Evolutionary conservation across 2,888 invertebrate genomes (phyloP).

Genomic region (Pachydiplax longipennis): DNA sequence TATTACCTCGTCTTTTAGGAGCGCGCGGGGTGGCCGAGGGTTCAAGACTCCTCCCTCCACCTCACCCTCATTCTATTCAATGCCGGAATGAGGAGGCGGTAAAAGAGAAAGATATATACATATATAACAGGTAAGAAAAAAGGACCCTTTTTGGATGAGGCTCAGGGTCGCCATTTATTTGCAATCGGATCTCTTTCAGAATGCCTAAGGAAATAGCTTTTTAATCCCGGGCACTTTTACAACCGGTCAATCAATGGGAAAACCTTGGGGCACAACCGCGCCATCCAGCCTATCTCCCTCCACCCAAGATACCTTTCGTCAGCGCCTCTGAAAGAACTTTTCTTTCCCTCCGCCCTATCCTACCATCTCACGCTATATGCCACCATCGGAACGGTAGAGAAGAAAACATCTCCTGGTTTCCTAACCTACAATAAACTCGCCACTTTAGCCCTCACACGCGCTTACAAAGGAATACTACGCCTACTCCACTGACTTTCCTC

Average conservation of each 20-base stretch:
- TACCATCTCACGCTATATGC: neutral
- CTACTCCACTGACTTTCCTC: neutral
- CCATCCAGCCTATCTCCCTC: neutral
- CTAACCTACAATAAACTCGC: slow-evolving; percentile 2
- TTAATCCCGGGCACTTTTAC: slow-evolving; percentile 50
- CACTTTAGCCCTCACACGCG: neutral
- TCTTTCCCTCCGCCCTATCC: neutral
- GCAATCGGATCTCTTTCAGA: slow-evolving; percentile 42
- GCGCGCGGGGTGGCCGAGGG: neutral
- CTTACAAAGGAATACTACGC: neutral
- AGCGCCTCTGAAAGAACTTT: neutral
- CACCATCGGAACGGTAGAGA: neutral
- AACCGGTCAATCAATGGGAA: slow-evolving; percentile 49
- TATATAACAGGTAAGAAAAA: neutral
- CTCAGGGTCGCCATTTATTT: slow-evolving; percentile 46
- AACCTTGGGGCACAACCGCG: slow-evolving; percentile 22
- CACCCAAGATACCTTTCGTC: neutral
- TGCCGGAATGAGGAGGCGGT: neutral
- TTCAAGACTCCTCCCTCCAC: neutral
- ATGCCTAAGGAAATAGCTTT: slow-evolving; percentile 47
- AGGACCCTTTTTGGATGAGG: neutral
- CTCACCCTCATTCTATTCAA: neutral
- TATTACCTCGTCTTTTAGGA: neutral
- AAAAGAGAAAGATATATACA: neutral
- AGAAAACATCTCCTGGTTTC: neutral